Conservation (phyloP, 2,888 invertebrate species). For the Aphidoletes aphidimyza region DNA sequence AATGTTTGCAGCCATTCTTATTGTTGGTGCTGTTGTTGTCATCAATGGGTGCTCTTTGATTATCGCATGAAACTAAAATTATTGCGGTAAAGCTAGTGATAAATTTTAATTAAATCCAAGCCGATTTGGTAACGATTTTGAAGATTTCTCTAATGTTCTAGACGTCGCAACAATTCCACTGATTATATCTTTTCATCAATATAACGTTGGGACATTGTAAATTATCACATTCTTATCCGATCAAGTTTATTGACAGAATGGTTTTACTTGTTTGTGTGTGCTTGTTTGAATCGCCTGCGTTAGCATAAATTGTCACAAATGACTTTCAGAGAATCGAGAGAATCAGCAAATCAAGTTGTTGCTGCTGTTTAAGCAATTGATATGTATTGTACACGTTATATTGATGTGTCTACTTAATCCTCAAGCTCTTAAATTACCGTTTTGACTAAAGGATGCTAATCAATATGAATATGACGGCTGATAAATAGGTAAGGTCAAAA, state of each 20-base stretch:
- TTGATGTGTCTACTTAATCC: too few relatives aligned
- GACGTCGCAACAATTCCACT: not conserved
- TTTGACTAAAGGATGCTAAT: constrained; percentile 16
- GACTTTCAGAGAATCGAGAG: too few relatives aligned
- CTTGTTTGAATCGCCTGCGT: not conserved
- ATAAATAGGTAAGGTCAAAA: constrained; percentile 53
- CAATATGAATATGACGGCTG: constrained; percentile 54
- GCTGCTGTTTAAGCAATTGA: not conserved
- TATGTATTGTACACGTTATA: too few relatives aligned
- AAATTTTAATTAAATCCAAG: constrained; percentile 36
- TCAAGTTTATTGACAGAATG: constrained; percentile 25
- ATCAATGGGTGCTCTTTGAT: not conserved
- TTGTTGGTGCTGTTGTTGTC: not conserved
- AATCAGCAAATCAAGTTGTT: constrained; percentile 46
- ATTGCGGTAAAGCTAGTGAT: constrained; percentile 51
- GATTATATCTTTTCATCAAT: not conserved
- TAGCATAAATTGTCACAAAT: too few relatives aligned
- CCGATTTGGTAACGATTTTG: not conserved
- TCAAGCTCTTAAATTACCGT: constrained; percentile 29
- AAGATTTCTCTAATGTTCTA: not conserved
- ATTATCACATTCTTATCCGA: constrained; percentile 51
- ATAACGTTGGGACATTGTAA: constrained; percentile 6
- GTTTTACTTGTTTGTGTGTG: not conserved
- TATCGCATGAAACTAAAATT: not conserved
- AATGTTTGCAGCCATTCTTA: too few relatives aligned